These are phyloP conservation scores for Psammodynastes pulverulentus DNA, from an alignment of 2,113 vertebrate species.

Conservation along the genomic window DNA sequence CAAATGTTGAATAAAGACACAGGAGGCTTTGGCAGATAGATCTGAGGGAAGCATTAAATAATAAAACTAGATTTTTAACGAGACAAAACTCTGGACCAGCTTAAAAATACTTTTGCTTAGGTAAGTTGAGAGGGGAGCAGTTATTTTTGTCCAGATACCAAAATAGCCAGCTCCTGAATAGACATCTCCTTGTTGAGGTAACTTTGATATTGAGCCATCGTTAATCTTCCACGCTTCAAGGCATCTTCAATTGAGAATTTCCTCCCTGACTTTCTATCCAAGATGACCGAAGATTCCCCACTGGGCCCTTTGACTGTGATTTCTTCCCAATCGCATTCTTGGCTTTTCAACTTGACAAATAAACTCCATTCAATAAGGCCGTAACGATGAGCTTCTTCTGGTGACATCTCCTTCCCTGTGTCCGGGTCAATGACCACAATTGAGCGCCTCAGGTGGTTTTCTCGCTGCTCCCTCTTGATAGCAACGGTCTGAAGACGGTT, in stretches of 20 bases:
- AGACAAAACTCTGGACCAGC: slow-evolving; percentile 44
- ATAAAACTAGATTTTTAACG: slow-evolving; percentile 45
- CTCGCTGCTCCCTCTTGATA: slow-evolving; percentile 89
- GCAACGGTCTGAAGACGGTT: slow-evolving; percentile 81
- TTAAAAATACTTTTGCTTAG: slow-evolving; percentile 11
- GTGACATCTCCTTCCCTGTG: slow-evolving; percentile 90
- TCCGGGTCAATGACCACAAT: slow-evolving; percentile 96
- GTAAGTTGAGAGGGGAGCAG: slow-evolving; percentile 31
- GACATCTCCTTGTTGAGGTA: slow-evolving; percentile 93
- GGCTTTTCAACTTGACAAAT: slow-evolving; percentile 91
- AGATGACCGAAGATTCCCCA: slow-evolving; percentile 88
- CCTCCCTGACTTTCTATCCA: slow-evolving; percentile 90
- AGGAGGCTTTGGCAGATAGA: slow-evolving; percentile 35
- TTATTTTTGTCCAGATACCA: slow-evolving; percentile 84
- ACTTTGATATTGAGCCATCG: slow-evolving; percentile 79
- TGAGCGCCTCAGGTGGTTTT: slow-evolving; percentile 90
- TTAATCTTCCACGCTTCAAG: slow-evolving; percentile 80
- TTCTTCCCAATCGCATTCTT: slow-evolving; percentile 99
- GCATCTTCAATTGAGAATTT: slow-evolving; percentile 95
- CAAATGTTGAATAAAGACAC: slow-evolving; percentile 36
- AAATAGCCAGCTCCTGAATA: slow-evolving; percentile 90
- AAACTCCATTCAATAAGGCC: slow-evolving; percentile 96
- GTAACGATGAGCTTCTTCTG: slow-evolving; percentile 87
- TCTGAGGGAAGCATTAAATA: slow-evolving; percentile 34
- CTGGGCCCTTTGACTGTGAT: slow-evolving; percentile 88